Evolutionary conservation across 2,888 invertebrate species (phyloP), one percentile per base, ranked within the genome.

Genomic region (Netelia inedita): DNA sequence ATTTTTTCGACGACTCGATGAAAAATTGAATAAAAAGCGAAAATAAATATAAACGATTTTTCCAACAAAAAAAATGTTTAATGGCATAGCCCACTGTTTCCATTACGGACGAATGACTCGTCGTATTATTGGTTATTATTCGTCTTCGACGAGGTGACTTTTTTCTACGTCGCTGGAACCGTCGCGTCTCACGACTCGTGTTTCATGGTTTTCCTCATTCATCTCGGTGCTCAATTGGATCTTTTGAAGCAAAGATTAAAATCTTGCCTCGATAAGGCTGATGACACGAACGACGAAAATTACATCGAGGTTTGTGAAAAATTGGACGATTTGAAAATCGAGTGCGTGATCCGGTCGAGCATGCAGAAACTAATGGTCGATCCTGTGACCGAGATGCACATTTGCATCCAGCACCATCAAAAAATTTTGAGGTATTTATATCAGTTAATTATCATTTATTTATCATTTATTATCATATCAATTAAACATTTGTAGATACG

Each of bases 201-300:
- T 21, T 85, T 87, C 55, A 81, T 86, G 68, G 86, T 86, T 14
- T 80, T 86, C 21, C 84, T 87, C 41, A 85, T 87, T 28, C 86
- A 85, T 59, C 57, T 85, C 9, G 61, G 74, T 11, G 65, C 84
- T 9, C 87, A 87, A 50, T 71, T 86, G 46, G 84, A 83, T 69
- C 83, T 86, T 16, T 71, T 87, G 14, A 86, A 75, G 35, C 19
- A 19, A 28, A 65, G 84, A 16, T 79, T 87, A 35, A 61, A 71
- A 61, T 59, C 41, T 14, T 73, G 83, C 19, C 59, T 61, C n/a
- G 78, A 61, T 10, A 46, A 66, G 8, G n/a, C 19, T 19, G 43
- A n/a, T 35, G 3, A 14, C 14, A 46, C 14, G 14, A 46, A 61
- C 1, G 43, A 82, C 0, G 50, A 43, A 8, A 11, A 75, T 41